Base-by-base conservation (phyloP, 2,888 invertebrate genomes). In the Auanema freiburgensis region DNA sequence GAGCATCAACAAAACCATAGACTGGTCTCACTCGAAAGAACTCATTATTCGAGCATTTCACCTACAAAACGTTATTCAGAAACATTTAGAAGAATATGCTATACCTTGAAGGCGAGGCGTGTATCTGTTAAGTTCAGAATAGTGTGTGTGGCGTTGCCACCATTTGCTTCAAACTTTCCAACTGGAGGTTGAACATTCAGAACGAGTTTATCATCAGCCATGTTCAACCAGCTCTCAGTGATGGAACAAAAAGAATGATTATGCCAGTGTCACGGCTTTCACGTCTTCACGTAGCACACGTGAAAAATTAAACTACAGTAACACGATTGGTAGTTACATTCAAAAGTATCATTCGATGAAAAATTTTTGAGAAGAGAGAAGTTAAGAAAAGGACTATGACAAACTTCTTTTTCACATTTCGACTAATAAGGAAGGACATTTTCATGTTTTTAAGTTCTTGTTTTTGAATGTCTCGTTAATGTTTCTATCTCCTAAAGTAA, bases 1-100 rank as follows among this genome's bases (percentile, higher is more conserved):
- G 67, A 21, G 72, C 49, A 12, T 67, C 74, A 18, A 77, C 57
- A 60, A 78, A 78, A 33, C 76, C 76, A 59, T 72, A 77, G 41
- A 77, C 76, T 40, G 78, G 78, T 40, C 72, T 66, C 40, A 78
- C 76, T 12, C 75, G 70, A 59, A 76, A 77, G 56, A 74, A 67
- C 6, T 78, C 72, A 57, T 77, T 78, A 69, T 78, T 78, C 11
- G 72, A 72, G 12, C 71, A 67, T 58, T 71, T 74, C 41, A 76
- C 71, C 69, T 72, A 54, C 12, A 64, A 57, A 16, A 12, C 14
- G 14, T 33, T 33, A 33, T 5, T 3, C 33, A 33, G 3, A 5
- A 33, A 6, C n/a, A 52, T 3, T 2, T n/a, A 6, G 10, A 52
- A 52, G 18, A 23, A 14, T n/a, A n/a, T n/a, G n/a, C 18, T 24